Conservation (phyloP, 1,140 invertebrate species). For the Olivierus martensii region DNA sequence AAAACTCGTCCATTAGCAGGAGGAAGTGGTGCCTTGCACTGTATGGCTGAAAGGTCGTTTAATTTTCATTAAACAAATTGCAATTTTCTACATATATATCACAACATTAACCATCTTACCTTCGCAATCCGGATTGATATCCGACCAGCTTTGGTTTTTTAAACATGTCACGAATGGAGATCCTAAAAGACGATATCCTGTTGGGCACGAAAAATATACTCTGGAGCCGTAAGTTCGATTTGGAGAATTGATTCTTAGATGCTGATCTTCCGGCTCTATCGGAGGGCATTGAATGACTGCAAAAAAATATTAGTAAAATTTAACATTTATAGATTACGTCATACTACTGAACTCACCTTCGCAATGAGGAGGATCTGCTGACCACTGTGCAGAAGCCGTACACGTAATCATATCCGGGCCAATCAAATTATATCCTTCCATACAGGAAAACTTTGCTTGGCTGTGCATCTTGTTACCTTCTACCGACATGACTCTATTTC, state of each 20-base stretch:
- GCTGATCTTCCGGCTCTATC: constrained; percentile 33
- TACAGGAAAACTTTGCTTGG: constrained; percentile 21
- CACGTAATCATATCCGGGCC: constrained; percentile 20
- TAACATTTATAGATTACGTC: not conserved
- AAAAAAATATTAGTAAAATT: constrained; percentile 18
- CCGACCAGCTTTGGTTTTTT: constrained; percentile 54
- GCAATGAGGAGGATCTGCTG: constrained; percentile 18
- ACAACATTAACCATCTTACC: constrained; percentile 3
- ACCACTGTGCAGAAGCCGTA: constrained; percentile 20
- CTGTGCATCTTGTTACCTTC: constrained; percentile 21
- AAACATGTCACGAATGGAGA: constrained; percentile 57
- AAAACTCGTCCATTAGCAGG: constrained; percentile 54
- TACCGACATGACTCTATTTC: constrained; percentile 21
- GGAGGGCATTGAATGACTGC: constrained; percentile 46
- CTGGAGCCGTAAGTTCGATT: constrained; percentile 49
- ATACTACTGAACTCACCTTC: not conserved
- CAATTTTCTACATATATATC: not conserved
- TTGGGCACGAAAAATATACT: constrained; percentile 62
- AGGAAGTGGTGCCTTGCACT: constrained; percentile 52
- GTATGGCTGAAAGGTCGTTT: constrained; percentile 41
- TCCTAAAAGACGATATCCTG: constrained; percentile 59
- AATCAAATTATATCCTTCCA: constrained; percentile 21
- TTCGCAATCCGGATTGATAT: constrained; percentile 15
- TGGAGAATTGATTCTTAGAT: constrained; percentile 40
- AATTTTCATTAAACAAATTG: too few relatives aligned